phyloP scores from a whole-genome alignment of 2,113 vertebrate species.

The Taurulus bubalis region DNA sequence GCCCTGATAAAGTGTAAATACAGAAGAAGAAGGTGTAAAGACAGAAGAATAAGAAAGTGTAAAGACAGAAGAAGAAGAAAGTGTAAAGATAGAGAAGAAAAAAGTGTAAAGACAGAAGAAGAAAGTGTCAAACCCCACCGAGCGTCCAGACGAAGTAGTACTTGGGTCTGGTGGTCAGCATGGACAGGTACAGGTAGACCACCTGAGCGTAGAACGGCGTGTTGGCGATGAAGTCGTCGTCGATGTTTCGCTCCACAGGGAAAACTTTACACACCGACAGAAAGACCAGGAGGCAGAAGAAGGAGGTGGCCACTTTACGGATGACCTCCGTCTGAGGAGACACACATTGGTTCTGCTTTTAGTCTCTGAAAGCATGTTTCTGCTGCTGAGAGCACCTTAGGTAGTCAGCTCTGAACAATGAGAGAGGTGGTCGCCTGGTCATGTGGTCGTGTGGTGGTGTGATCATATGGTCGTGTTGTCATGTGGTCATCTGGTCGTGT shows the following conservation, averaged over 20 bases:
- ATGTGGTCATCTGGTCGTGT: too few species aligned
- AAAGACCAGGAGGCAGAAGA: constrained; percentile 89
- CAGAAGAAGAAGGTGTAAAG: neutral
- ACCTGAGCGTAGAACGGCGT: constrained; percentile 87
- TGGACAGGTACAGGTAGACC: constrained; percentile 91
- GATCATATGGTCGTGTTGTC: too few species aligned
- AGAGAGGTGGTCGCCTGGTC: too few species aligned
- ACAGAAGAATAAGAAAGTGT: neutral
- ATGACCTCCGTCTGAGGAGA: constrained; percentile 87
- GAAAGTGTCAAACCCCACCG: constrained; percentile 79
- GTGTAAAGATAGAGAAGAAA: too few species aligned
- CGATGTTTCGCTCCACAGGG: constrained; percentile 92
- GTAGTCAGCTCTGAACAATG: too few species aligned
- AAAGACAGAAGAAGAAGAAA: neutral
- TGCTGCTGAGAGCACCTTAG: too few species aligned
- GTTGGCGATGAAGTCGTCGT: constrained; percentile 88
- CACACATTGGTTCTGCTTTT: neutral
- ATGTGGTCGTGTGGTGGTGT: too few species aligned
- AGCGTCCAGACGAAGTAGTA: constrained; percentile 98
- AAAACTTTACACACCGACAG: constrained; percentile 89
- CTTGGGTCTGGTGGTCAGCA: constrained; percentile 94
- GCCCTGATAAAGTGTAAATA: too few species aligned
- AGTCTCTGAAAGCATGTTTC: too few species aligned
- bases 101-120: neutral
- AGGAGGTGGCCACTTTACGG: constrained; percentile 91